Conservation (phyloP, 1,140 invertebrate species). For the Penaeus japonicus region DNA sequence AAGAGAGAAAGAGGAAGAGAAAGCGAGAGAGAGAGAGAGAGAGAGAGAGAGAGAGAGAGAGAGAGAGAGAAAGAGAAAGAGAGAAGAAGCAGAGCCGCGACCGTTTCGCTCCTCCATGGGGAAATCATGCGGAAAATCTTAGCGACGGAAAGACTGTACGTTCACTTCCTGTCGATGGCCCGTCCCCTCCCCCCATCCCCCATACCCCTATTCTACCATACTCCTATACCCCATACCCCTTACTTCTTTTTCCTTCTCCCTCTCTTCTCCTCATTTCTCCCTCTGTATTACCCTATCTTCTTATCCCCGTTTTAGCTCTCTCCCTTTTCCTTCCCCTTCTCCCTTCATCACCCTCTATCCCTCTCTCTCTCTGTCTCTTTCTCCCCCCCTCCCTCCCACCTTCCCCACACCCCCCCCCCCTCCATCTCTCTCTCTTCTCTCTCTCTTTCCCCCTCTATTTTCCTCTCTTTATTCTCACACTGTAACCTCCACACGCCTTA, state of each 20-base stretch:
- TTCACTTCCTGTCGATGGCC: no score
- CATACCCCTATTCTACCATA: no score
- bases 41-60: background rate
- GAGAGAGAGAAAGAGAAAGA: no score
- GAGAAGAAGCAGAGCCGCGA: no score
- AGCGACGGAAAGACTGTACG: no score
- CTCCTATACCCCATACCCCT: no score
- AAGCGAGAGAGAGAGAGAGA: conserved; percentile 26
- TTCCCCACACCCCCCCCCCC: conserved; percentile 2
- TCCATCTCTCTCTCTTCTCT: background rate
- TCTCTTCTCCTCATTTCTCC: background rate
- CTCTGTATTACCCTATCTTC: background rate
- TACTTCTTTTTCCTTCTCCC: no score
- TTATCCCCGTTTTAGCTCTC: background rate
- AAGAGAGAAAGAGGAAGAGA: conserved; percentile 14
- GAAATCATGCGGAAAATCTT: no score
- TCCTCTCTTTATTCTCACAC: background rate
- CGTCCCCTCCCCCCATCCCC: no score
- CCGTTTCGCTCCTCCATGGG: no score
- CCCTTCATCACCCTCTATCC: background rate
- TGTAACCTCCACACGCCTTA: no score
- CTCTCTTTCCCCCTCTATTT: background rate
- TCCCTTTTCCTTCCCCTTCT: background rate
- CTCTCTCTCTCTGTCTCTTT: background rate
- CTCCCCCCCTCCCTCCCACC: background rate